Percentiles rank a stretch among this genome's conserved stretches.
Conservation (phyloP, 2,113 vertebrate genomes). For the Aldabrachelys gigantea region DNA sequence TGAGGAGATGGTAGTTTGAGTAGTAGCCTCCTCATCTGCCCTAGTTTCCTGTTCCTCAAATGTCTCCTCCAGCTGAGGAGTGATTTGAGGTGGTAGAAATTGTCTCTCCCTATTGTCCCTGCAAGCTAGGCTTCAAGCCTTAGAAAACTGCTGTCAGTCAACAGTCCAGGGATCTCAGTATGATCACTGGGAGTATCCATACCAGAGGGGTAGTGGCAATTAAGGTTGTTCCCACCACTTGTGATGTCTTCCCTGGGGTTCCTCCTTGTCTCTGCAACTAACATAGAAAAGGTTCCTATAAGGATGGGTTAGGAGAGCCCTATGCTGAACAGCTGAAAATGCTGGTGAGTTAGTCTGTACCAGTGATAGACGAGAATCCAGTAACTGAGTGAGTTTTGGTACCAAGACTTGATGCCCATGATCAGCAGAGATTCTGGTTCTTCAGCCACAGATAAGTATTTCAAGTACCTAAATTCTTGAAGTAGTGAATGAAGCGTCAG, state of each 20-base stretch:
- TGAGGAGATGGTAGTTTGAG: too few species aligned
- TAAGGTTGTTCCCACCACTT: too few species aligned
- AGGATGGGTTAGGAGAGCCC: not conserved
- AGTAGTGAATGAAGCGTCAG: not conserved
- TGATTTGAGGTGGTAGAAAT: too few species aligned
- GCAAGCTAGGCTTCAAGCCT: too few species aligned
- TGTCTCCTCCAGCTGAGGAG: not conserved
- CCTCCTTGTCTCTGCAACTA: too few species aligned
- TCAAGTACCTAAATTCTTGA: not conserved
- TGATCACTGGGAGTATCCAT: too few species aligned
- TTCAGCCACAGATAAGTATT: not conserved
- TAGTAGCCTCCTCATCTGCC: not conserved
- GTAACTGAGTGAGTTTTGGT: not conserved
- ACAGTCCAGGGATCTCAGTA: too few species aligned
- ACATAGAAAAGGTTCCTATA: not conserved
- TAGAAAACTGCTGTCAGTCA: too few species aligned
- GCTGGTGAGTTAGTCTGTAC: not conserved
- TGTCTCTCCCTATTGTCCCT: too few species aligned
- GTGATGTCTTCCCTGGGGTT: too few species aligned
- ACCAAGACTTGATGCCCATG: not conserved
- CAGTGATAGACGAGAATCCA: not conserved
- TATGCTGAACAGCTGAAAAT: not conserved
- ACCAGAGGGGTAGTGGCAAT: too few species aligned
- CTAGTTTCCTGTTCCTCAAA: too few species aligned
- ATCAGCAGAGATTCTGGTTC: not conserved